A percentile compares a stretch with the other conserved stretches of the same genome.
Evolutionary conservation across 2,113 vertebrate species (phyloP).

Genomic region (Onychorhynchus coronatus): DNA sequence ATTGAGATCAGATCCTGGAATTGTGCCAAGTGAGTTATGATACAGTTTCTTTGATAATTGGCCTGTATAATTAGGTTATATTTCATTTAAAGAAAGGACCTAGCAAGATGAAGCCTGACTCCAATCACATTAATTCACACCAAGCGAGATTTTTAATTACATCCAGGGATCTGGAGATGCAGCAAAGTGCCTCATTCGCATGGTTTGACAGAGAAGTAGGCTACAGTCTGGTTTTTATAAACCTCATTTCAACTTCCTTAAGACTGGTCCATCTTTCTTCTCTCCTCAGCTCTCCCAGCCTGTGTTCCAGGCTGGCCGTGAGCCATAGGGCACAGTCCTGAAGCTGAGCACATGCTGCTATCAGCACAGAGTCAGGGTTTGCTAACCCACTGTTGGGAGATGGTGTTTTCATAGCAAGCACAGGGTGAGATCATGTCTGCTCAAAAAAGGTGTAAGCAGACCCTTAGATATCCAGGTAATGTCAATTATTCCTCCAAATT

Average conservation of each 20-base stretch:
- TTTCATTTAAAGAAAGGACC: background rate
- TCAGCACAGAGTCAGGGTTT: background rate
- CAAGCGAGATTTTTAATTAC: background rate
- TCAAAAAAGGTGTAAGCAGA: background rate
- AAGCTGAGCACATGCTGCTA: background rate
- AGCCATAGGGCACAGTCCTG: background rate
- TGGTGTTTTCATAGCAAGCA: background rate
- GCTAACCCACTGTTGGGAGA: background rate
- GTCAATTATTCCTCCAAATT: slow-evolving; percentile 2
- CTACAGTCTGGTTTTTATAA: background rate
- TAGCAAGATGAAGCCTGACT: background rate
- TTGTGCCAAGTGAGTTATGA: background rate
- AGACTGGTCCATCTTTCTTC: background rate
- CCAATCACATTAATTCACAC: background rate
- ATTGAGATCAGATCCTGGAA: background rate
- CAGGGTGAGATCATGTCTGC: slow-evolving; percentile 13
- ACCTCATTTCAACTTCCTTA: background rate
- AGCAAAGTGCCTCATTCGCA: background rate
- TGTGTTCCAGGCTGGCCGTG: background rate
- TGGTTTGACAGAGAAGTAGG: background rate
- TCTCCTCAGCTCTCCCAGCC: background rate
- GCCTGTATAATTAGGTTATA: background rate
- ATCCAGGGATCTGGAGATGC: background rate
- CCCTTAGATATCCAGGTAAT: background rate
- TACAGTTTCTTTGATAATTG: background rate